phyloP scores from a whole-genome alignment of 2,888 invertebrate species.

The Mythimna lalbum region DNA sequence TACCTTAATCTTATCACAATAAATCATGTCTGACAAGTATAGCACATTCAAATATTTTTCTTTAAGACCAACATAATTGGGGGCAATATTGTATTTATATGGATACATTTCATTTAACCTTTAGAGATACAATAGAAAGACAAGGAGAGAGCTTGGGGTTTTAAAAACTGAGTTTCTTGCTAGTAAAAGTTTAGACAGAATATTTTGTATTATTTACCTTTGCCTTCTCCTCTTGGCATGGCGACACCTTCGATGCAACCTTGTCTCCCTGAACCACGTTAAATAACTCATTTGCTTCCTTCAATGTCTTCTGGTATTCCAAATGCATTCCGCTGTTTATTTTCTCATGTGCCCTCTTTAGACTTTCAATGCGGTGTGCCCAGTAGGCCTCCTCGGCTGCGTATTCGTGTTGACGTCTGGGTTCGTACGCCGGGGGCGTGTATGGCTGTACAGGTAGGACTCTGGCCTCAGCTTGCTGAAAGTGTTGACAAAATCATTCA shows the following conservation, averaged over 20 bases:
- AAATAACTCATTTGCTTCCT: slow-evolving; percentile 85
- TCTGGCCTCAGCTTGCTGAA: slow-evolving; percentile 79
- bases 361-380: slow-evolving; percentile 83
- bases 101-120: background rate
- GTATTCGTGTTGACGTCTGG: slow-evolving; percentile 76
- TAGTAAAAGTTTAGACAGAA: background rate
- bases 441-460: slow-evolving; percentile 72
- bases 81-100: background rate
- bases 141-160: too few species aligned
- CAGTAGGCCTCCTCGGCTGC: slow-evolving; percentile 87
- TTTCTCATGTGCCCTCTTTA: slow-evolving; percentile 85
- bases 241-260: slow-evolving; percentile 80
- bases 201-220: slow-evolving; percentile 74
- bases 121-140: too few species aligned
- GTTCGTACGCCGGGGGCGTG: slow-evolving; percentile 77
- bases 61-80: background rate
- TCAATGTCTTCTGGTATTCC: slow-evolving; percentile 86
- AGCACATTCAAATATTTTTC: too few species aligned
- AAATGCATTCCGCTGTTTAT: slow-evolving; percentile 83
- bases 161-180: background rate
- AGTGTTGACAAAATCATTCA: slow-evolving; percentile 25
- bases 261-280: slow-evolving; percentile 79
- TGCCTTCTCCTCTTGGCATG: slow-evolving; percentile 86
- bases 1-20: slow-evolving; percentile 7
- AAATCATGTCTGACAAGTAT: background rate